These are phyloP conservation scores for Mus spretus DNA, from an alignment of 2,797 vertebrate genomes.

Conservation along the genomic window DNA sequence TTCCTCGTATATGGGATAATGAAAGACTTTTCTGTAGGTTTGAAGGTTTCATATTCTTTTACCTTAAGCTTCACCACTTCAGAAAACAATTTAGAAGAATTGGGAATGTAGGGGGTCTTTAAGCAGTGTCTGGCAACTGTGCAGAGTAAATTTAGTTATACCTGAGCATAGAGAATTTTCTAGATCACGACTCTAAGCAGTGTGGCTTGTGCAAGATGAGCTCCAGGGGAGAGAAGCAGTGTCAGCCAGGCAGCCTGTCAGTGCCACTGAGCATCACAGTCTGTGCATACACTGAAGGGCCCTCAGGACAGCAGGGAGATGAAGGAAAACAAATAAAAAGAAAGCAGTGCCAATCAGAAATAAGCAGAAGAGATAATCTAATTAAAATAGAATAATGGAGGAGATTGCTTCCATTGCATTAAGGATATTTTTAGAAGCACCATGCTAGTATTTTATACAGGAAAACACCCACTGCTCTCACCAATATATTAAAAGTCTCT, in stretches of 20 bases:
- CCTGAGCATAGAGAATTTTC: constrained; percentile 63
- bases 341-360: constrained; percentile 70
- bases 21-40: constrained; percentile 3
- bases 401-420: constrained; percentile 68
- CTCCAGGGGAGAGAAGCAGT: constrained; percentile 67
- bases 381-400: constrained; percentile 77
- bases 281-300: constrained; percentile 61
- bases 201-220: neutral
- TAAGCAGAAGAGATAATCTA: constrained; percentile 74
- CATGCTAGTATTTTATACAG: constrained; percentile 77
- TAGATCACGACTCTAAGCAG: constrained; percentile 69
- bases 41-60: constrained; percentile 56
- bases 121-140: constrained; percentile 7
- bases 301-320: constrained; percentile 21
- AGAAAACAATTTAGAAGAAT: constrained; percentile 57
- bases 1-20: constrained; percentile 19
- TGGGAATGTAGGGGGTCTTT: constrained; percentile 12
- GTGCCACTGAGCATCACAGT: constrained; percentile 61
- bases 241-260: constrained; percentile 65
- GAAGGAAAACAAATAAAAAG: constrained; percentile 24
- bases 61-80: constrained; percentile 41
- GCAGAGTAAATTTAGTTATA: constrained; percentile 54
- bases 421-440: constrained; percentile 77
- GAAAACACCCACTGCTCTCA: constrained; percentile 67
- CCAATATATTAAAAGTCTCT: constrained; percentile 75